phyloP scores from a whole-genome alignment of 2,888 invertebrate species.

The Aelia acuminata region DNA sequence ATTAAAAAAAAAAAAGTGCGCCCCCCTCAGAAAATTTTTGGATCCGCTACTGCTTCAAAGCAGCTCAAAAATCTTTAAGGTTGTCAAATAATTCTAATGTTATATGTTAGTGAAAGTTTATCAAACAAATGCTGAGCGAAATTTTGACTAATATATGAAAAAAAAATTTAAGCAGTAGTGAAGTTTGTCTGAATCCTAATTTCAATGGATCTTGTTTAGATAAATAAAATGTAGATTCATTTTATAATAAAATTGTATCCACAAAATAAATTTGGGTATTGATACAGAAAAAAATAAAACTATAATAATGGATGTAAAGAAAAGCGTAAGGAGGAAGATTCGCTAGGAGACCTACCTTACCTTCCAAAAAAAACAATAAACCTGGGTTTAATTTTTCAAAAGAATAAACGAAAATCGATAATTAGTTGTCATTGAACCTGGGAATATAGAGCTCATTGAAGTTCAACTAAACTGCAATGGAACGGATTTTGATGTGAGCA shows the following conservation, averaged over 20 bases:
- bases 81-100: neutral
- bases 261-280: neutral
- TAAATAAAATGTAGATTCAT: neutral
- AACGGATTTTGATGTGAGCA: too few species aligned
- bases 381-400: neutral
- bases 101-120: neutral
- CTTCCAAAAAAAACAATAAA: neutral
- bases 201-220: neutral
- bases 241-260: neutral
- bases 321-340: neutral
- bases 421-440: too few species aligned
- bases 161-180: neutral
- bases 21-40: too few species aligned
- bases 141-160: neutral
- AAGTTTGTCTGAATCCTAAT: neutral
- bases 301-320: too few species aligned
- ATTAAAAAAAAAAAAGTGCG: too few species aligned
- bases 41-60: too few species aligned
- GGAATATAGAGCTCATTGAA: too few species aligned
- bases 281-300: too few species aligned
- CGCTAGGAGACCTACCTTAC: neutral
- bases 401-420: too few species aligned
- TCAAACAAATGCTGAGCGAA: neutral
- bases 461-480: neutral
- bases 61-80: too few species aligned